Evolutionary conservation across 92 coral and sea anemone species (phyloP).

Genomic region (Diadumene lineata): DNA sequence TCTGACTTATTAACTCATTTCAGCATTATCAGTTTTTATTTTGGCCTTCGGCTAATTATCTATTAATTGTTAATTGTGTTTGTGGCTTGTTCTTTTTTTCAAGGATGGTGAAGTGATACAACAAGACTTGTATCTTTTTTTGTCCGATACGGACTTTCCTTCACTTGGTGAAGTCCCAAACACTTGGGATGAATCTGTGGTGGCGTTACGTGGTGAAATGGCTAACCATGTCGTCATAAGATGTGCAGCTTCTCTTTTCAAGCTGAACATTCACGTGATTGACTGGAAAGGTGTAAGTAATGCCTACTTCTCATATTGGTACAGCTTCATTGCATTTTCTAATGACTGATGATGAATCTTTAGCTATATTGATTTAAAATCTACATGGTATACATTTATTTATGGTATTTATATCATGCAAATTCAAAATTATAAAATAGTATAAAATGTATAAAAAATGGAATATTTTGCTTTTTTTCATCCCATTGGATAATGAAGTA

Average conservation of each 20-base stretch:
- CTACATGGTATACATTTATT: background rate
- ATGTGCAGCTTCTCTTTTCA: background rate
- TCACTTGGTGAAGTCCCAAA: background rate
- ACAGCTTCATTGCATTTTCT: background rate
- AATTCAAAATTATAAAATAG: too few relatives aligned
- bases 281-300: slow-evolving; percentile 9
- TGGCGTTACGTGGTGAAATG: background rate
- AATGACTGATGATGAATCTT: background rate
- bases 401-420: background rate
- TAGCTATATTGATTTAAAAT: background rate
- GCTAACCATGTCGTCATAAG: background rate
- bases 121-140: background rate
- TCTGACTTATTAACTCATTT: too few relatives aligned
- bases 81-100: too few relatives aligned
- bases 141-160: background rate
- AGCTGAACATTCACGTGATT: background rate
- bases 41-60: too few relatives aligned
- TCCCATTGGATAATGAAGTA: too few relatives aligned
- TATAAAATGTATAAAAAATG: too few relatives aligned
- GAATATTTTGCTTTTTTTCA: too few relatives aligned
- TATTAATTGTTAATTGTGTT: too few relatives aligned
- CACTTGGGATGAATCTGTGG: background rate
- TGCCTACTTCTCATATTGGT: background rate
- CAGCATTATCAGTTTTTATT: too few relatives aligned
- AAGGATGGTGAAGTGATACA: background rate